Conservation (phyloP, 2,113 vertebrate genomes). For the Peromyscus maniculatus region DNA sequence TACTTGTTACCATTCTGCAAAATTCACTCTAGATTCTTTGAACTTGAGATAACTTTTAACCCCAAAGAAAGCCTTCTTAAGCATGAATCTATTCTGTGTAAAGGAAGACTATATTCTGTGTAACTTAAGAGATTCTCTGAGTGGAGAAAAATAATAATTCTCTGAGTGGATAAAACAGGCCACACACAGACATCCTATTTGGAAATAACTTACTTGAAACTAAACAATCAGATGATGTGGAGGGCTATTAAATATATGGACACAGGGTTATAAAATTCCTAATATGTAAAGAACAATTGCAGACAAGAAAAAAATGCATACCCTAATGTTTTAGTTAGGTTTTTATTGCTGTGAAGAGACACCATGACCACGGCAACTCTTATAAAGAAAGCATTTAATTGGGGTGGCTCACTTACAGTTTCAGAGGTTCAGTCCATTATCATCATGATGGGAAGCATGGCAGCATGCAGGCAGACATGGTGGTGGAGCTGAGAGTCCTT, state of each 20-base stretch:
- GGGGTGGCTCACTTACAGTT: not conserved
- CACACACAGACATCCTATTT: not conserved
- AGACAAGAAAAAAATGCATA: conserved; percentile 17
- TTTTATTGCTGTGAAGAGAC: not conserved
- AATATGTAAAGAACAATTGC: not conserved
- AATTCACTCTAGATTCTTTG: not conserved
- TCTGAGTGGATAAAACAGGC: not conserved
- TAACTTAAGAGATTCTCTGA: not conserved
- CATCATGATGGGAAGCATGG: not conserved
- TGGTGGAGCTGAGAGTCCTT: not conserved
- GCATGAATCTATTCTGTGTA: not conserved
- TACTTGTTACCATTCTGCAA: conserved; percentile 1
- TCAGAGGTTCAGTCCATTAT: not conserved
- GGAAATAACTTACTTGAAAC: conserved; percentile 34
- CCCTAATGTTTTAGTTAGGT: not conserved
- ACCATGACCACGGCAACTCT: not conserved
- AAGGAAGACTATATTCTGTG: conserved; percentile 19
- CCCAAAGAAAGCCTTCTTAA: not conserved
- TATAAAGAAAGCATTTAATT: not conserved
- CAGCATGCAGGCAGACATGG: not conserved
- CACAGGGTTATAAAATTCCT: not conserved
- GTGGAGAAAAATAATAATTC: no score
- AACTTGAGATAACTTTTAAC: conserved; percentile 21
- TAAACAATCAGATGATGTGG: not conserved
- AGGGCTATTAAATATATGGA: not conserved